Evolutionary conservation across 2,113 vertebrate genomes (phyloP), one percentile per base, ranked within the genome.

Genomic region (Camelus dromedarius): DNA sequence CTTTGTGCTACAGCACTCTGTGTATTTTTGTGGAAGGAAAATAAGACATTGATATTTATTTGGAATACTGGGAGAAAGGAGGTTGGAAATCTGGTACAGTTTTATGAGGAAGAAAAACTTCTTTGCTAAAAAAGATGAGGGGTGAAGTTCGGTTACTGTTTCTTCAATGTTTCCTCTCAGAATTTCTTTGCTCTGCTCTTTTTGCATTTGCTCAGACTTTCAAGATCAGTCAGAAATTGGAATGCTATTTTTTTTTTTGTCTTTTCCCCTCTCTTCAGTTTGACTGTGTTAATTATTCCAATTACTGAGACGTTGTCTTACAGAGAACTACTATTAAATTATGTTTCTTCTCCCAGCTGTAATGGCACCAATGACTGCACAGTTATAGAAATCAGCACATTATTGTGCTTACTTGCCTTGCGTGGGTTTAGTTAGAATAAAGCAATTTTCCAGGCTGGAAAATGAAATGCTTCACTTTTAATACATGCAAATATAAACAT

Each of bases 381-480:
- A 76, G 64, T 81, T 73, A 87, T 2, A 79, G 32, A 92, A 95
- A 82, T 90, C 56, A 79, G 67, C 7, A 8, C 46, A 69, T 89
- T 64, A 73, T 83, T 89, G 54, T 84, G 70, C 28, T 91, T 4
- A 12, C 38, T 79, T 6, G 56, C 1, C 52, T 88, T 85, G 38
- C 75, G 66, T 94, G 84, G 83, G 38, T 38, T 88, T 54, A 89
- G 62, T 93, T 81, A 77, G 86, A 95, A 89, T 35, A 81, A 91
- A 82, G 42, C 14, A 54, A 1, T 94, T 75, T 83, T 95, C 54
- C 62, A 91, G 72, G 24, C 62, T 95, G 11, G 62, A 89, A 82
- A 95, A 95, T 69, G 50, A 95, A 91, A 89, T 62, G 84, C 38
- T 91, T 92, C 67, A 86, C 38, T 90, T 91, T 93, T 76, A 79